A percentile compares a stretch with the other conserved stretches of the same genome.
phyloP scores from a whole-genome alignment of 2,113 vertebrate genomes.

The Vombatus ursinus region DNA sequence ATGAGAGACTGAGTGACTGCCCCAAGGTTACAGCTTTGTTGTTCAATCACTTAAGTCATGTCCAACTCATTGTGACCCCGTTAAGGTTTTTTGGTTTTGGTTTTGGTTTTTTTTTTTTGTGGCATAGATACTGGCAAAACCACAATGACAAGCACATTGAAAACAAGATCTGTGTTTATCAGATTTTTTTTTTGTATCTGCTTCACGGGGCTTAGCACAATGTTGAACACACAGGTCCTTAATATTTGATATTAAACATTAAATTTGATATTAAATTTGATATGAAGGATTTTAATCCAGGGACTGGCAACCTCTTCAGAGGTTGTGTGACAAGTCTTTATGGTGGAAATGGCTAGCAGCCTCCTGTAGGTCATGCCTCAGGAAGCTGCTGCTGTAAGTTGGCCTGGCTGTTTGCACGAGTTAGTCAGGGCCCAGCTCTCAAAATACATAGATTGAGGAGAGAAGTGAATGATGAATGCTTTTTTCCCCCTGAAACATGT shows the following conservation, averaged over 20 bases:
- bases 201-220: background rate
- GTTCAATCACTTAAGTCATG: background rate
- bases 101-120: too few species aligned
- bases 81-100: background rate
- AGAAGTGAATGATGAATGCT: background rate
- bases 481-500: background rate
- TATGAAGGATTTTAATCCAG: background rate
- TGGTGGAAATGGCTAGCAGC: background rate
- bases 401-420: background rate
- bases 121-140: background rate
- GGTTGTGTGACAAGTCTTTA: background rate
- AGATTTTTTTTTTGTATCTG: background rate
- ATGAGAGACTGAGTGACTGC: background rate
- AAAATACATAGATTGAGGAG: background rate
- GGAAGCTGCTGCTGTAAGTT: background rate
- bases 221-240: background rate
- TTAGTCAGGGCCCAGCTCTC: background rate
- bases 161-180: background rate
- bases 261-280: too few species aligned
- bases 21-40: background rate
- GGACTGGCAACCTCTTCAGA: background rate
- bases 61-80: background rate
- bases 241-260: background rate
- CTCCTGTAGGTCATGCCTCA: background rate
- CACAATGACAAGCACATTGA: background rate